phyloP scores from a whole-genome alignment of 2,113 vertebrate species.

The Empidonax alnorum region DNA sequence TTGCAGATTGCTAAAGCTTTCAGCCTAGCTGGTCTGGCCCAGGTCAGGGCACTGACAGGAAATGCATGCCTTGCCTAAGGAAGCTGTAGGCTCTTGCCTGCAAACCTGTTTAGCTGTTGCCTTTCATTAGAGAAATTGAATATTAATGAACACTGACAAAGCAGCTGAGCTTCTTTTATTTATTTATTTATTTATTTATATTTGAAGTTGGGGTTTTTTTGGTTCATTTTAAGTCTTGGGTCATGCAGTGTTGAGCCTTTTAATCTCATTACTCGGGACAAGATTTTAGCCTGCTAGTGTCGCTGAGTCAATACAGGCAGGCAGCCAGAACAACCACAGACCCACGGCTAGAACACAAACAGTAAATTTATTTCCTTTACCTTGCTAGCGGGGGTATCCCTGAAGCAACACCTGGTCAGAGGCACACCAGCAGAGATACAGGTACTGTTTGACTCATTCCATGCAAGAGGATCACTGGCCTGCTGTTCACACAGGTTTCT shows the following conservation, averaged over 20 bases:
- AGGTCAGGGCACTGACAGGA: accelerated
- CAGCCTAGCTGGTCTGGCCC: not conserved
- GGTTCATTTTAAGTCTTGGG: not conserved
- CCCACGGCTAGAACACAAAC: not conserved
- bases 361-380: not conserved
- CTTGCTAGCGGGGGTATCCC: not conserved
- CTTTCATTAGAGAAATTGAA: not conserved
- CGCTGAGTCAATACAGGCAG: not conserved
- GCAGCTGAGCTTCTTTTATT: not conserved
- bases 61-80: not conserved
- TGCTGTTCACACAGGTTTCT: not conserved
- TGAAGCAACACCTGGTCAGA: not conserved
- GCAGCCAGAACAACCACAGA: not conserved
- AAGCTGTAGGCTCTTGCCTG: not conserved
- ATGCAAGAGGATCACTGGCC: not conserved
- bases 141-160: not conserved
- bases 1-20: not conserved
- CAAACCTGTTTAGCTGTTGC: not conserved
- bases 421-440: not conserved
- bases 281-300: not conserved
- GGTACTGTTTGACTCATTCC: not conserved
- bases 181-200: not conserved
- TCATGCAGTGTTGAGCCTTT: not conserved
- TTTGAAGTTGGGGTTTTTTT: accelerated
- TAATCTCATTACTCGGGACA: not conserved